Evolutionary conservation across 2,888 invertebrate genomes (phyloP).

Genomic region (Polietes domitor): DNA sequence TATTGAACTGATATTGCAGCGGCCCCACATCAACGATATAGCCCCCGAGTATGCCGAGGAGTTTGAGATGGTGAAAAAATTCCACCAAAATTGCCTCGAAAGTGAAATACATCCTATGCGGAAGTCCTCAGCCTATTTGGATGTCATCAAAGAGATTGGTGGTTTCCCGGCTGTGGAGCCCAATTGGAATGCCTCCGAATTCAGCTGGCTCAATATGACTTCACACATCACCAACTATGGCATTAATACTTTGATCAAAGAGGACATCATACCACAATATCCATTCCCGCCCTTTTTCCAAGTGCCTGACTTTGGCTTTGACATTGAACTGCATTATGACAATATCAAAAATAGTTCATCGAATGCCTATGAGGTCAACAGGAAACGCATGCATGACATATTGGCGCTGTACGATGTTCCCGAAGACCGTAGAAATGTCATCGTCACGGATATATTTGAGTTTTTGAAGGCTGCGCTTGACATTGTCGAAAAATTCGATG

Average conservation of each 20-base stretch:
- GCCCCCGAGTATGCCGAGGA: conserved; percentile 70
- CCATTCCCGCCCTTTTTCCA: conserved; percentile 76
- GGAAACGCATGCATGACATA: conserved; percentile 74
- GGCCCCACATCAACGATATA: conserved; percentile 50
- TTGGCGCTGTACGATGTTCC: conserved; percentile 71
- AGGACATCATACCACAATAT: conserved; percentile 69
- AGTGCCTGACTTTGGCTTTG: conserved; percentile 76
- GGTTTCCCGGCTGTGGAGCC: conserved; percentile 78
- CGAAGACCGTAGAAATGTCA: conserved; percentile 66
- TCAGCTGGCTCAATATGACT: conserved; percentile 79
- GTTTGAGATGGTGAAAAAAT: conserved; percentile 72
- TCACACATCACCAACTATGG: conserved; percentile 76
- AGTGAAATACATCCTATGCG: conserved; percentile 73
- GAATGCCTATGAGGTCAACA: conserved; percentile 73
- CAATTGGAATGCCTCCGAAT: conserved; percentile 71
- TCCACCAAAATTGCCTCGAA: conserved; percentile 72
- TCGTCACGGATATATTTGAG: conserved; percentile 72
- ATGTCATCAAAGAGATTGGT: conserved; percentile 74
- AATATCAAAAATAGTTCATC: conserved; percentile 74
- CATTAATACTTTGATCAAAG: conserved; percentile 69
- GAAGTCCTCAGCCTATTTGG: conserved; percentile 73
- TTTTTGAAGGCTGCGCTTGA: conserved; percentile 72
- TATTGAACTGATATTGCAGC: conserved; percentile 69
- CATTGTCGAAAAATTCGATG: conserved; percentile 69
- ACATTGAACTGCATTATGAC: conserved; percentile 74